phyloP scores from a whole-genome alignment of 2,888 invertebrate genomes.

The Hypselothyrea guttata region DNA sequence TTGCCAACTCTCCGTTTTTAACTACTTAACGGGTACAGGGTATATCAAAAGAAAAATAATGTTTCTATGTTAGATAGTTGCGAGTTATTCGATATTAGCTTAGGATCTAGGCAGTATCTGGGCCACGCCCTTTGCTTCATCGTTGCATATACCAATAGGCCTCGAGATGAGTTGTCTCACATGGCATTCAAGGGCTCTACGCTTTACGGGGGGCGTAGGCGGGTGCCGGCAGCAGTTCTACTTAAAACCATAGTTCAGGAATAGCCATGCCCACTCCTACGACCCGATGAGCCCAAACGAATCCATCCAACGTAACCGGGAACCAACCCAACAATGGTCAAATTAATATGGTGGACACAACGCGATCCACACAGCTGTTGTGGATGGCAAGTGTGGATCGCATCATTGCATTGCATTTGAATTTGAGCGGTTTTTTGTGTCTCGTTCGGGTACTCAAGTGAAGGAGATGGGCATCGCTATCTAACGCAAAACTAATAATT shows the following conservation, averaged over 20 bases:
- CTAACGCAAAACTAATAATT: conserved; percentile 80
- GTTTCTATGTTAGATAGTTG: too few relatives aligned
- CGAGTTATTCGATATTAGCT: too few relatives aligned
- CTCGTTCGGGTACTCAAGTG: conserved; percentile 81
- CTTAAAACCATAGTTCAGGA: conserved; percentile 81
- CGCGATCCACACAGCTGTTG: too few relatives aligned
- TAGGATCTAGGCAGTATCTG: too few relatives aligned
- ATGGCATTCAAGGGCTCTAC: conserved; percentile 51
- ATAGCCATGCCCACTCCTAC: conserved; percentile 82
- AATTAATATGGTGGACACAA: neutral
- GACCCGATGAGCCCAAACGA: conserved; percentile 81
- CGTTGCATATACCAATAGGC: conserved; percentile 12
- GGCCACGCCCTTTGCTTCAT: too few relatives aligned
- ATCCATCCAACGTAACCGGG: conserved; percentile 41
- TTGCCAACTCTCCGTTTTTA: too few relatives aligned
- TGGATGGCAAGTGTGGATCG: neutral
- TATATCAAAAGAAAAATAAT: too few relatives aligned
- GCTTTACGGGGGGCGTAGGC: conserved; percentile 40
- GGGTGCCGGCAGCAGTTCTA: conserved; percentile 50
- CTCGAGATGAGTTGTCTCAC: conserved; percentile 52
- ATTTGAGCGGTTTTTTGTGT: conserved; percentile 27
- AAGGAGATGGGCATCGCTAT: conserved; percentile 83
- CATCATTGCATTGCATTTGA: too few relatives aligned
- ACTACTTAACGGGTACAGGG: too few relatives aligned
- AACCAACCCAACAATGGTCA: conserved; percentile 51